Conservation (phyloP, 2,888 invertebrate genomes). For the Psylliodes chrysocephalus region DNA sequence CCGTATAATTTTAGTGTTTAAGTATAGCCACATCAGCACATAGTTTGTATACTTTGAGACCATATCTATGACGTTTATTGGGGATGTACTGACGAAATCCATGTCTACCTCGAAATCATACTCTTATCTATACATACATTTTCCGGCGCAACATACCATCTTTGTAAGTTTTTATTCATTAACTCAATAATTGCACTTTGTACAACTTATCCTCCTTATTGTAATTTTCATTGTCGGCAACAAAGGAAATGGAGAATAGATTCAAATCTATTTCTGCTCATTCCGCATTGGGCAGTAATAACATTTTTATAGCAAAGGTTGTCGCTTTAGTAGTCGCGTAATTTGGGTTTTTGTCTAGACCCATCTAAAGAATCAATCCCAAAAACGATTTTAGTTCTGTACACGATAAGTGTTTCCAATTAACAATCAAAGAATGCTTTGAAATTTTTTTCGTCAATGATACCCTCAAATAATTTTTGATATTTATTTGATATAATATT, state of each 20-base stretch:
- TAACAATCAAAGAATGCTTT: not conserved
- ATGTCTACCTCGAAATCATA: not conserved
- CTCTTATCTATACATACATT: constrained; percentile 5
- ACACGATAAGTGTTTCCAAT: constrained; percentile 1
- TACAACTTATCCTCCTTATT: too few species aligned
- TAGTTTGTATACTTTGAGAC: constrained; percentile 1
- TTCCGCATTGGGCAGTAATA: too few species aligned
- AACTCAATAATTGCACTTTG: too few species aligned
- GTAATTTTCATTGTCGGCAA: too few species aligned
- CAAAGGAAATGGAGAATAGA: too few species aligned
- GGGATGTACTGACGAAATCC: too few species aligned
- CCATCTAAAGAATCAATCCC: not conserved
- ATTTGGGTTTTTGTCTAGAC: constrained; percentile 8
- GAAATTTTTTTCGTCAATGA: constrained; percentile 12
- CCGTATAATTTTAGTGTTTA: constrained; percentile 7
- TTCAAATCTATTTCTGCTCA: too few species aligned
- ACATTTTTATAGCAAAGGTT: constrained; percentile 8
- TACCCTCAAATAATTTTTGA: constrained; percentile 12
- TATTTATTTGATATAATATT: constrained; percentile 9
- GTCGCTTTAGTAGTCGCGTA: constrained; percentile 2
- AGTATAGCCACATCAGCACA: not conserved
- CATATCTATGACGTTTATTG: constrained; percentile 6
- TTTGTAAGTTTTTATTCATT: too few species aligned
- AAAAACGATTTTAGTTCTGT: constrained; percentile 5
- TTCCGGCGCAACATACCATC: too few species aligned